Conservation (phyloP, 2,113 vertebrate species). For the Anhinga rufa region DNA sequence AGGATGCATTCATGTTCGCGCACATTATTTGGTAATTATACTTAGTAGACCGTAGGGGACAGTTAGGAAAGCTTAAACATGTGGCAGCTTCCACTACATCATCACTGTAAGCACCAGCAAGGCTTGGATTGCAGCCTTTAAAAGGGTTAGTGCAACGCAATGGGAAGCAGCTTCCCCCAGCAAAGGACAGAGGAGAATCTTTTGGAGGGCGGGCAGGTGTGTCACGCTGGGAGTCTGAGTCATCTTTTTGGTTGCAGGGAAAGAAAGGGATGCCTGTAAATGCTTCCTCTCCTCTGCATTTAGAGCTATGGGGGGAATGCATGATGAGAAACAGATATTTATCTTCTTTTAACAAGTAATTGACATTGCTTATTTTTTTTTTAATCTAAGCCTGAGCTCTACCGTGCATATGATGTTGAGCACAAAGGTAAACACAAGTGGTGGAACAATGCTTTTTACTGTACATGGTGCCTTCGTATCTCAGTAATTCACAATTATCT, state of each 20-base stretch:
- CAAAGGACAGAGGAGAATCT: background rate
- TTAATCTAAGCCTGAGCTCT: background rate
- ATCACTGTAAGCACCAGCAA: background rate
- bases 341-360: background rate
- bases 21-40: background rate
- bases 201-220: background rate
- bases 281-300: background rate
- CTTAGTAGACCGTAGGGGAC: background rate
- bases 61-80: background rate
- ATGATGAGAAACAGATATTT: background rate
- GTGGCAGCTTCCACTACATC: background rate
- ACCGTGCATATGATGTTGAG: fast-evolving
- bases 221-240: fast-evolving
- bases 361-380: background rate
- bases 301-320: background rate
- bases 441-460: background rate
- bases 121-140: background rate
- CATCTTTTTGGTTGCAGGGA: fast-evolving
- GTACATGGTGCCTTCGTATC: background rate
- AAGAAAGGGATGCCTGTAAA: background rate
- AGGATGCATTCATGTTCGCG: background rate
- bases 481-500: background rate
- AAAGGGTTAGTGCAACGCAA: background rate
- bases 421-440: background rate
- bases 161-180: background rate